A percentile compares a stretch with the other conserved stretches of the same genome.
phyloP scores from a whole-genome alignment of 2,888 invertebrate genomes.

The Aphelenchoides bicaudatus region DNA sequence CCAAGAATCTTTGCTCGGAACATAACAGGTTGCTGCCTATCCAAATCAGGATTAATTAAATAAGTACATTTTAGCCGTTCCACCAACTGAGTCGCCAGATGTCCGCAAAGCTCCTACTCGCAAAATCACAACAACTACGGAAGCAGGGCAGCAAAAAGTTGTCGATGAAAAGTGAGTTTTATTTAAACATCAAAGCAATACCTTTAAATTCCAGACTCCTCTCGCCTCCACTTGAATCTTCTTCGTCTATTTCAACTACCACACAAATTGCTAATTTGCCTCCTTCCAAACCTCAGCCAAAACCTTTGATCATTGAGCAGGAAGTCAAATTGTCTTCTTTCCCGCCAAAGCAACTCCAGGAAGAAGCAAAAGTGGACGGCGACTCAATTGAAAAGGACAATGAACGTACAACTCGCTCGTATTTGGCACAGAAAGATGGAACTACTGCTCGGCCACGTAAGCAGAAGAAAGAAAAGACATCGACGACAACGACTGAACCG shows the following conservation, averaged over 20 bases:
- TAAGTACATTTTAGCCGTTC: not conserved
- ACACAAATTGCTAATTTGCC: not conserved
- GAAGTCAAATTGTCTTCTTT: conserved; percentile 14
- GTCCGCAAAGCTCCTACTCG: not conserved
- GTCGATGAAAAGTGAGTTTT: no score
- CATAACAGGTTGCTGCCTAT: no score
- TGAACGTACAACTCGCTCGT: not conserved
- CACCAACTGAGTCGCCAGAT: not conserved
- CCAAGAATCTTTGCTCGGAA: conserved; percentile 13
- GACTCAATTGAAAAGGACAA: conserved; percentile 13
- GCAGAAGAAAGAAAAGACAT: not conserved
- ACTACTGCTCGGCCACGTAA: no score
- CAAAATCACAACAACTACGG: not conserved
- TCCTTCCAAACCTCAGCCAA: not conserved
- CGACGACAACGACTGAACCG: not conserved
- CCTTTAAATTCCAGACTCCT: no score
- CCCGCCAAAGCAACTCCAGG: no score
- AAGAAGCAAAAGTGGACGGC: not conserved
- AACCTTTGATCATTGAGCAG: not conserved
- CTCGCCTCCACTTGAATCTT: no score
- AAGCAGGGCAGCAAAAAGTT: no score
- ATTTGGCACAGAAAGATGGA: not conserved
- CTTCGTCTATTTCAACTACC: no score
- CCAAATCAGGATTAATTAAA: no score
- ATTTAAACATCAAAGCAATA: no score